Evolutionary conservation across 92 coral and sea anemone genomes (phyloP).

Genomic region (Zoanthus solanderi): DNA sequence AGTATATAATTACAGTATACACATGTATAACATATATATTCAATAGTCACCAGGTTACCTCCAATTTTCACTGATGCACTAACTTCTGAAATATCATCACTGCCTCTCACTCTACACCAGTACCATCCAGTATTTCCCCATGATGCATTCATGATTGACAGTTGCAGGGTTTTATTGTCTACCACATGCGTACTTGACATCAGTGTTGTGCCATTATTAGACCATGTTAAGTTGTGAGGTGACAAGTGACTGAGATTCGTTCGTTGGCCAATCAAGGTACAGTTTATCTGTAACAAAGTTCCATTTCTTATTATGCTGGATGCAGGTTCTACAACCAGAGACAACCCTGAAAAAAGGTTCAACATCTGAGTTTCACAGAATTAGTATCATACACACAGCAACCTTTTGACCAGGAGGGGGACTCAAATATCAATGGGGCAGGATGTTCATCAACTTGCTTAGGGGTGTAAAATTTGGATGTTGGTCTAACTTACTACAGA

Average conservation of each 20-base stretch:
- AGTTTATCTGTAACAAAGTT: not conserved
- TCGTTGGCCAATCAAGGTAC: not conserved
- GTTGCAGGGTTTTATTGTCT: conserved; percentile 2
- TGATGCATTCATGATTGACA: not conserved
- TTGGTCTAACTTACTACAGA: too few relatives aligned
- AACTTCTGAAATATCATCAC: not conserved
- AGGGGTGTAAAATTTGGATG: too few relatives aligned
- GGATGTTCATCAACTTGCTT: too few relatives aligned
- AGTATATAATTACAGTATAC: too few relatives aligned
- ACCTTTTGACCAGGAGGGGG: too few relatives aligned
- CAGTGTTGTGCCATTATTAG: not conserved
- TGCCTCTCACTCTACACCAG: not conserved
- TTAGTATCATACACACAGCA: too few relatives aligned
- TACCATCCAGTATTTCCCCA: conserved; percentile 22
- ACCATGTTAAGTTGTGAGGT: conserved; percentile 7
- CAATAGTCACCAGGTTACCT: conserved; percentile 4
- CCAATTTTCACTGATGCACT: conserved; percentile 19
- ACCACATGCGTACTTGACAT: conserved; percentile 14
- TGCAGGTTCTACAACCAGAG: conserved; percentile 7
- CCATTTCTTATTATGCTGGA: conserved; percentile 4
- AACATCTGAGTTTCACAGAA: too few relatives aligned
- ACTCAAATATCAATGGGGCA: too few relatives aligned
- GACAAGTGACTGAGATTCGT: not conserved
- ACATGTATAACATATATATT: too few relatives aligned
- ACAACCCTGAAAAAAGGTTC: not conserved